These are phyloP conservation scores for Lycophotia porphyrea DNA, from an alignment of 2,888 invertebrate genomes.

Conservation along the genomic window DNA sequence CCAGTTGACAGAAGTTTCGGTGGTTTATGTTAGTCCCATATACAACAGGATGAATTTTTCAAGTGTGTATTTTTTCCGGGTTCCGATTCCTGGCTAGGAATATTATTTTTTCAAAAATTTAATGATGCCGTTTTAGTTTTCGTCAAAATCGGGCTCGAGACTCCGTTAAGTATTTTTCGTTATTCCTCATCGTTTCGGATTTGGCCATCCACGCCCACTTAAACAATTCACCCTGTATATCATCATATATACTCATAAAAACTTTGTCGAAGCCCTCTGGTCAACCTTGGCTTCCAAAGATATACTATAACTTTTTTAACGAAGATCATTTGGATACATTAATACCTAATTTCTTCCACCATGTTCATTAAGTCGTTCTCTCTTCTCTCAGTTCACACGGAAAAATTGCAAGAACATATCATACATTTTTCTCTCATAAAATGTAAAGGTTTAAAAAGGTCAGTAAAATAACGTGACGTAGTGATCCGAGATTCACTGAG, in stretches of 20 bases:
- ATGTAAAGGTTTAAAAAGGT: slow-evolving; percentile 24
- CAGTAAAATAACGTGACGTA: slow-evolving; percentile 23
- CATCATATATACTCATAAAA: too few relatives aligned
- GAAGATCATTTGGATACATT: not conserved
- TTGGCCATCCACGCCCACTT: too few relatives aligned
- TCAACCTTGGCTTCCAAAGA: not conserved
- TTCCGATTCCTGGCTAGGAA: too few relatives aligned
- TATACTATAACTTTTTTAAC: not conserved
- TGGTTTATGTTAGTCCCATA: not conserved
- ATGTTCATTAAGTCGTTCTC: not conserved
- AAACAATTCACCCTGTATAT: too few relatives aligned
- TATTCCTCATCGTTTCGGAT: too few relatives aligned
- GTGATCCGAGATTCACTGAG: slow-evolving; percentile 39
- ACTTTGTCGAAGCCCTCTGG: not conserved
- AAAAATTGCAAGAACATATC: slow-evolving; percentile 30
- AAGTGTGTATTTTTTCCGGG: too few relatives aligned
- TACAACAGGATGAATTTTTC: too few relatives aligned
- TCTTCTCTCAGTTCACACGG: slow-evolving; percentile 21
- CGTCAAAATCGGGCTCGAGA: too few relatives aligned
- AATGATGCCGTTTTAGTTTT: too few relatives aligned
- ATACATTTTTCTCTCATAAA: slow-evolving; percentile 13
- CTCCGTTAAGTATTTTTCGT: too few relatives aligned
- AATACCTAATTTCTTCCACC: slow-evolving; percentile 8
- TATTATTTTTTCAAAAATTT: too few relatives aligned
- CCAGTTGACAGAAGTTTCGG: not conserved